Evolutionary conservation across 2,113 vertebrate genomes (phyloP).

Genomic region (Anseranas semipalmata): DNA sequence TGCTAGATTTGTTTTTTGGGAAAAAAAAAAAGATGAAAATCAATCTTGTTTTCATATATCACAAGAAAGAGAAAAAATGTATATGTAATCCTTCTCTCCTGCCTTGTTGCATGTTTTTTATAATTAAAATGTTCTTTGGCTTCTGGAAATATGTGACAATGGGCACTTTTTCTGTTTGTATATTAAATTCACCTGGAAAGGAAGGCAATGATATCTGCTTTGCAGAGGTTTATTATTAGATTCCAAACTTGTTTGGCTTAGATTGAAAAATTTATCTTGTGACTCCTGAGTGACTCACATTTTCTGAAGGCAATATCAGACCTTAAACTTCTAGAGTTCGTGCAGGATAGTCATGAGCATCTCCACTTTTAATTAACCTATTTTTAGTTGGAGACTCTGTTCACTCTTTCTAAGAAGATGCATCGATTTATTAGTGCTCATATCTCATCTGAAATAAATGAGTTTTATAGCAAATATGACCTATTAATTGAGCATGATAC

Average conservation of each 20-base stretch:
- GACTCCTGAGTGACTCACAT: not conserved
- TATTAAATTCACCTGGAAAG: not conserved
- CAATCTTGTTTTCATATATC: not conserved
- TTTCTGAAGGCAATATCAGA: not conserved
- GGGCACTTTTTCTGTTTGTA: not conserved
- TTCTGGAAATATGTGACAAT: not conserved
- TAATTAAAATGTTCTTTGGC: not conserved
- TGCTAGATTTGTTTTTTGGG: not conserved
- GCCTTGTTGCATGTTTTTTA: not conserved
- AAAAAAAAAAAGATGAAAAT: not conserved
- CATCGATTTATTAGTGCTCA: not conserved
- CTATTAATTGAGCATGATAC: not conserved
- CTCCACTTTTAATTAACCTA: conserved; percentile 50
- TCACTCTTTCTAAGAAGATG: not conserved
- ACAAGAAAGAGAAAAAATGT: not conserved
- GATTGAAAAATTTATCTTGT: not conserved
- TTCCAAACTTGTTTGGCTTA: not conserved
- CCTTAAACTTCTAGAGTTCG: not conserved
- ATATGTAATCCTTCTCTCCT: not conserved
- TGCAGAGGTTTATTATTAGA: not conserved
- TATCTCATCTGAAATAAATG: conserved; percentile 12
- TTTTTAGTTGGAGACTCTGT: not conserved
- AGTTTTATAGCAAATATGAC: not conserved
- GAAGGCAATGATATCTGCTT: not conserved
- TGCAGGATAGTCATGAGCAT: not conserved